phyloP scores from a whole-genome alignment of 2,888 invertebrate genomes.

The Girardia tigrina region DNA sequence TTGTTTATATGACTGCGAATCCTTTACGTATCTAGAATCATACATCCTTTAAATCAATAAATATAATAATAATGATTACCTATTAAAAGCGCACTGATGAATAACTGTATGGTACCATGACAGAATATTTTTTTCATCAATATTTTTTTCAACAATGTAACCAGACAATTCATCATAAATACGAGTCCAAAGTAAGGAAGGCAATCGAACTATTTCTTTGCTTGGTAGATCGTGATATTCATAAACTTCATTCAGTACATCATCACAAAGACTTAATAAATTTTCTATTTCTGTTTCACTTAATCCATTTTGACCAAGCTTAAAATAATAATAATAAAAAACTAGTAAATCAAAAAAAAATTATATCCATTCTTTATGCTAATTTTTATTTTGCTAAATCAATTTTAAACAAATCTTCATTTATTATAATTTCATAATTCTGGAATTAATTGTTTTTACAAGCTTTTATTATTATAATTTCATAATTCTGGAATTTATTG shows the following conservation, averaged over 20 bases:
- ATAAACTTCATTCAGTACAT: constrained; percentile 39
- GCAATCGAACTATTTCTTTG: constrained; percentile 39
- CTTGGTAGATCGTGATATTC: constrained; percentile 40
- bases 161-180: constrained; percentile 40
- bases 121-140: constrained; percentile 41
- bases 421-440: no score
- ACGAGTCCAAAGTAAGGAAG: constrained; percentile 40
- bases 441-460: no score
- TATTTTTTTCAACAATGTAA: constrained; percentile 40
- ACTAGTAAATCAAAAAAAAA: no score
- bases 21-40: neutral
- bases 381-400: no score
- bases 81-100: constrained; percentile 39
- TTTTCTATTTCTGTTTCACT: constrained; percentile 39
- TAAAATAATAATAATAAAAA: neutral
- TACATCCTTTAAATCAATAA: neutral
- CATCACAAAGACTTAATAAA: constrained; percentile 39
- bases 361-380: no score
- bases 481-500: no score
- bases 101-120: constrained; percentile 44
- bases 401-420: no score
- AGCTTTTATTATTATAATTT: no score
- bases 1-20: neutral
- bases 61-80: constrained; percentile 36
- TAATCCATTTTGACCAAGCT: constrained; percentile 38